phyloP scores from a whole-genome alignment of 2,888 invertebrate genomes.

The Aquatica leii region DNA sequence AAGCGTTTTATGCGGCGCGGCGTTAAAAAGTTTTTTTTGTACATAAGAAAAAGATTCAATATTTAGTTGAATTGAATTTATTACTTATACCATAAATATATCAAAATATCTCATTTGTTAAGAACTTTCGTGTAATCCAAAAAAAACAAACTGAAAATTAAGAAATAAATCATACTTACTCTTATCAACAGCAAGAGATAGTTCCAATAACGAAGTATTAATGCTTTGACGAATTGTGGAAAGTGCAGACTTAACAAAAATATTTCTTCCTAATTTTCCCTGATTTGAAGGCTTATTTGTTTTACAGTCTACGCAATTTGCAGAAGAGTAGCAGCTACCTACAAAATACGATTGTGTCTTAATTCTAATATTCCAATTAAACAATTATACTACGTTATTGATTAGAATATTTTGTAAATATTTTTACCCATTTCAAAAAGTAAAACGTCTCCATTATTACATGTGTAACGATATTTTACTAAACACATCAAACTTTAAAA shows the following conservation, averaged over 20 bases:
- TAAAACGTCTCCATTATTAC: slow-evolving; percentile 15
- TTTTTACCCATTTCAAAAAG: slow-evolving; percentile 22
- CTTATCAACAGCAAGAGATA: background rate
- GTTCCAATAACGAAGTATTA: background rate
- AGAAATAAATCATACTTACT: no score
- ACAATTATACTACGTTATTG: no score
- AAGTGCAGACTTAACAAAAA: background rate
- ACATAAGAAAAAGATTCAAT: no score
- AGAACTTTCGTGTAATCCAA: no score
- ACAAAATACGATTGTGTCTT: background rate
- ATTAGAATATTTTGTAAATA: background rate
- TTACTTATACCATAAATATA: background rate
- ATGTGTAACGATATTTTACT: background rate
- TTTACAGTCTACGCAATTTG: no score
- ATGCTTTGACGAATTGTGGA: background rate
- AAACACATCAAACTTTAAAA: slow-evolving; percentile 24
- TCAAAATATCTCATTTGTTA: no score
- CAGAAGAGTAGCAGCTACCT: slow-evolving; percentile 19
- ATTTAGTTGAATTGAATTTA: no score
- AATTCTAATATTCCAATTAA: no score
- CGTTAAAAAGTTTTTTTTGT: no score
- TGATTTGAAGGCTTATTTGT: background rate
- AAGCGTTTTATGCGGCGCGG: no score
- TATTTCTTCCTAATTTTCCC: background rate
- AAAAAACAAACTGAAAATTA: no score